A percentile compares a stretch with the other conserved stretches of the same genome.
phyloP scores from a whole-genome alignment of 1,140 invertebrate genomes.

The Anastrepha ludens region DNA sequence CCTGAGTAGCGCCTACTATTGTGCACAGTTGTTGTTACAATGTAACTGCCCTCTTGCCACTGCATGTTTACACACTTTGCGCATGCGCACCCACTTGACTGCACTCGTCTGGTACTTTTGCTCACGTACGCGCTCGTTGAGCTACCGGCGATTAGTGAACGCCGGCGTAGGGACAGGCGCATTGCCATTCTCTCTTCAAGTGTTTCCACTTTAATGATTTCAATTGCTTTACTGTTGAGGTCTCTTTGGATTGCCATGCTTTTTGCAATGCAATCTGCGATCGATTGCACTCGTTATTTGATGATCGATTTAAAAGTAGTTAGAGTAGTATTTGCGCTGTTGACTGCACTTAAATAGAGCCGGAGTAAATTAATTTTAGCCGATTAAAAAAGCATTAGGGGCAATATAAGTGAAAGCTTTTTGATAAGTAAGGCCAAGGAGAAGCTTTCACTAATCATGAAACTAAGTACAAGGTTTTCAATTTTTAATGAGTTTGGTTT shows the following conservation, averaged over 20 bases:
- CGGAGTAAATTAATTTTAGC: not conserved
- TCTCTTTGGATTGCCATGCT: not conserved
- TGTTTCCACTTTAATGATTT: not conserved
- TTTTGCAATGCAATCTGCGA: not conserved
- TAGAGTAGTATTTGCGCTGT: not conserved
- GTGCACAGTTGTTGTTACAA: not conserved
- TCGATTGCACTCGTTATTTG: not conserved
- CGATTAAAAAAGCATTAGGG: not conserved
- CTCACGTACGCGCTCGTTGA: slow-evolving; percentile 26
- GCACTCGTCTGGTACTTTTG: slow-evolving; percentile 2
- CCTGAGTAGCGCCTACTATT: slow-evolving; percentile 13
- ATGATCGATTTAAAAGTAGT: not conserved
- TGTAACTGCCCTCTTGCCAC: slow-evolving; percentile 31
- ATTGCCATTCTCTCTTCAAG: not conserved
- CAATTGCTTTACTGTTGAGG: not conserved
- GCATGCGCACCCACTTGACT: slow-evolving; percentile 44
- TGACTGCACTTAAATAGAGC: not conserved
- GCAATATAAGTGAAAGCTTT: not conserved
- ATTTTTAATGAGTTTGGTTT: not conserved
- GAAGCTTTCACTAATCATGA: not conserved
- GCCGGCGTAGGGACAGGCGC: not conserved
- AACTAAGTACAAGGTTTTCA: not conserved
- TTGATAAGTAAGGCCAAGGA: not conserved
- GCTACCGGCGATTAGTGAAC: not conserved
- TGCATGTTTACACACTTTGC: slow-evolving; percentile 46